phyloP scores from a whole-genome alignment of 2,113 vertebrate species.

The Penelope pileata region DNA sequence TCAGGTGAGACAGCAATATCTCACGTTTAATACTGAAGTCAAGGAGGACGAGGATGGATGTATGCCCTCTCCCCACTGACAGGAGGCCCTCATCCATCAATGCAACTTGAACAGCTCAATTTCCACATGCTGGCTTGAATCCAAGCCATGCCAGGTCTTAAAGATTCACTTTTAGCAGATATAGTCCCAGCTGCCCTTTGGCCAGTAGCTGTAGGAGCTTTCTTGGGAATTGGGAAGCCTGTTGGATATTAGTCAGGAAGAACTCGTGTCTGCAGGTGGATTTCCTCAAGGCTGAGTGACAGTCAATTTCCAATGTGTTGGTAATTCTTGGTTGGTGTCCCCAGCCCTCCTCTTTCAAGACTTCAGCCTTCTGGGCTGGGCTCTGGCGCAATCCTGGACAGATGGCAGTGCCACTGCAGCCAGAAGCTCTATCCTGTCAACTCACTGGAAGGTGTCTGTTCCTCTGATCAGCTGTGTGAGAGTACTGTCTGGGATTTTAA shows the following conservation, averaged over 20 bases:
- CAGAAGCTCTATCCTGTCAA: no score
- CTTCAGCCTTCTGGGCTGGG: neutral
- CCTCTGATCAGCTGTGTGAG: neutral
- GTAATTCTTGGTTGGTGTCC: neutral
- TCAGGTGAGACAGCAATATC: slow-evolving; percentile 2
- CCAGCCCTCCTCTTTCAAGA: neutral
- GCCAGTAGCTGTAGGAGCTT: neutral
- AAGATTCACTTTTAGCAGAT: neutral
- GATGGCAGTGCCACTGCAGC: rapidly evolving
- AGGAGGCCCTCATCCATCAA: neutral
- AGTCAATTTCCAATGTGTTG: neutral
- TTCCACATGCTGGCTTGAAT: neutral
- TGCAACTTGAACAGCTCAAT: neutral
- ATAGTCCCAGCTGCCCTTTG: neutral
- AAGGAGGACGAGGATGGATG: slow-evolving; percentile 55
- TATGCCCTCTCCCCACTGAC: neutral
- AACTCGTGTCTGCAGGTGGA: neutral
- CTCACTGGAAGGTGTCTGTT: no score
- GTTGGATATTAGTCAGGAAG: neutral
- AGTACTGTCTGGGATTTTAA: neutral
- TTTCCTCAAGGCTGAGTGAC: neutral
- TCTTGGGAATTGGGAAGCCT: neutral
- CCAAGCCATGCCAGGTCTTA: neutral
- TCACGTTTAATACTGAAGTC: slow-evolving; percentile 45
- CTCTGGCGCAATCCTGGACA: neutral